Evolutionary conservation across 2,888 invertebrate genomes (phyloP).

Genomic region (Proisotoma minuta): DNA sequence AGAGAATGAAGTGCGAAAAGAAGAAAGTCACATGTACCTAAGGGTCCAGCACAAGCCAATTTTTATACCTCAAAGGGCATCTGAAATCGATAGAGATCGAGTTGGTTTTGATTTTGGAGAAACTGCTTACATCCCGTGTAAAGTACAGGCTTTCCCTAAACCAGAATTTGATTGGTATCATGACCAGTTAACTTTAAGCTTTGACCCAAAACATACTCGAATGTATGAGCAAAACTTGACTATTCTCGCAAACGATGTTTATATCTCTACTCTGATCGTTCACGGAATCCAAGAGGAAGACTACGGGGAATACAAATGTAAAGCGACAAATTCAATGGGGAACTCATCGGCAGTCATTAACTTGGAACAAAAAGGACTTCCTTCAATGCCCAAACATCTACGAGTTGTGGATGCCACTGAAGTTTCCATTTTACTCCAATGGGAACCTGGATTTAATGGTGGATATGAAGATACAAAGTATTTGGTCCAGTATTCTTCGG

Average conservation of each 20-base stretch:
- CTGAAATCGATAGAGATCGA: conserved; percentile 52
- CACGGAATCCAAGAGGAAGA: conserved; percentile 72
- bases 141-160: conserved; percentile 85
- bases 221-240: conserved; percentile 74
- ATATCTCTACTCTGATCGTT: conserved; percentile 70
- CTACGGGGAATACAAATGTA: conserved; percentile 87
- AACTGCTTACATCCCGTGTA: conserved; percentile 78
- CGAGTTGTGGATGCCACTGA: conserved; percentile 70
- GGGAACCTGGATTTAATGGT: conserved; percentile 88
- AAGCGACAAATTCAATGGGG: conserved; percentile 77
- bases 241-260: conserved; percentile 76
- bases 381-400: conserved; percentile 73
- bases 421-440: conserved; percentile 71
- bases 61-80: conserved; percentile 74
- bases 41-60: conserved; percentile 88
- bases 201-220: conserved; percentile 56
- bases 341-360: conserved; percentile 58
- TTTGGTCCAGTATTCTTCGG: conserved; percentile 70
- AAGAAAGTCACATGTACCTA: conserved; percentile 83
- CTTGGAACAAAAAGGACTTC: conserved; percentile 79
- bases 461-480: conserved; percentile 81
- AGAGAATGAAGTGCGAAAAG: conserved; percentile 81
- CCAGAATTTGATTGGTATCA: conserved; percentile 91
- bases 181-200: conserved; percentile 51
- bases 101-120: conserved; percentile 81